These are phyloP conservation scores for Periplaneta americana DNA, from an alignment of 1,140 invertebrate genomes.

Conservation along the genomic window DNA sequence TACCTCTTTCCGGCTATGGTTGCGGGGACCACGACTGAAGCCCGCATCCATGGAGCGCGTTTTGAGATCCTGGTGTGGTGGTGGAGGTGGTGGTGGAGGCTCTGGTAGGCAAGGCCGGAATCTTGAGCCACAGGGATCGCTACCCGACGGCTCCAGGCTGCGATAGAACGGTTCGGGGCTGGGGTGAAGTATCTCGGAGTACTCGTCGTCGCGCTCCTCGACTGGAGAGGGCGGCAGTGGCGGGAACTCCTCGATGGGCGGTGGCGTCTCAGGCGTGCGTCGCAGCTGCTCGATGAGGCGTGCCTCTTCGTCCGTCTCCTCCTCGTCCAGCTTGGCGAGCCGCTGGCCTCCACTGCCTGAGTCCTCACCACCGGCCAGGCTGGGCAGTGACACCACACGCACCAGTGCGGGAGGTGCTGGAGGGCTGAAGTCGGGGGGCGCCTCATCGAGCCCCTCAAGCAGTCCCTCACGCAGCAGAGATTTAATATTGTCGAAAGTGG, in stretches of 20 bases:
- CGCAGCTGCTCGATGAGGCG: too few relatives aligned
- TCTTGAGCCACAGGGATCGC: constrained; percentile 25
- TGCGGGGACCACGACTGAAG: constrained; percentile 50
- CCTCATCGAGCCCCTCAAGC: constrained; percentile 45
- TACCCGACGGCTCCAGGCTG: constrained; percentile 26
- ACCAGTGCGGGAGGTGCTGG: constrained; percentile 53
- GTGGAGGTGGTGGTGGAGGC: constrained; percentile 47
- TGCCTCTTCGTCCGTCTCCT: too few relatives aligned
- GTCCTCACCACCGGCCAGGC: constrained; percentile 48
- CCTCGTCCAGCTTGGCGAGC: too few relatives aligned
- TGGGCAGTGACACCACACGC: constrained; percentile 59
- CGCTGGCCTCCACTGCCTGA: too few relatives aligned
- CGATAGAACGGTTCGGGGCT: constrained; percentile 33
- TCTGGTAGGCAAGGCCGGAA: constrained; percentile 23
- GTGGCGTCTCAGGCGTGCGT: constrained; percentile 24
- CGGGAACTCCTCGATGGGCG: constrained; percentile 56
- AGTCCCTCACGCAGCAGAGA: constrained; percentile 63
- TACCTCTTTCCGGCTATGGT: constrained; percentile 29
- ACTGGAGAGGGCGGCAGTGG: constrained; percentile 71
- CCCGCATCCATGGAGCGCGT: constrained; percentile 75
- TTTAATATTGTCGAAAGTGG: constrained; percentile 73
- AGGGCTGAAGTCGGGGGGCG: constrained; percentile 44
- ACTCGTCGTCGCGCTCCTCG: constrained; percentile 68
- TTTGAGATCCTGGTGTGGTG: constrained; percentile 67
- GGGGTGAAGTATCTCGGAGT: constrained; percentile 56